Evolutionary conservation across 2,888 invertebrate species (phyloP).

Genomic region (Drosophila paramelanica): DNA sequence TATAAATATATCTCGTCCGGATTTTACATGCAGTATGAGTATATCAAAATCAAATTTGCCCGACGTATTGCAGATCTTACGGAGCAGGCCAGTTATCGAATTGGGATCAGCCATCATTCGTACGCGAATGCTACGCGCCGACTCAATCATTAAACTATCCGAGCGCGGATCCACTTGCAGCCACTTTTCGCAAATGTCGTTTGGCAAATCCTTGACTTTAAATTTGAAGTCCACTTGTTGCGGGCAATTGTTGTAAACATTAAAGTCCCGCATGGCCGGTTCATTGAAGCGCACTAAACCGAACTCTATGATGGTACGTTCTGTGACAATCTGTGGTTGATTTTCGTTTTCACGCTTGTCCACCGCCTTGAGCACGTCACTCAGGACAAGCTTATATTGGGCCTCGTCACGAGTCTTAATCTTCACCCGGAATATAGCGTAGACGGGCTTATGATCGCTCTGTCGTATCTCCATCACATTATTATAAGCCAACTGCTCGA

Average conservation of each 20-base stretch:
- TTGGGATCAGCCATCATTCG: constrained; percentile 94
- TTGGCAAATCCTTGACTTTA: constrained; percentile 90
- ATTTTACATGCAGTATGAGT: constrained; percentile 96
- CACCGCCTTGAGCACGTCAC: constrained; percentile 97
- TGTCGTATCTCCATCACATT: constrained; percentile 93
- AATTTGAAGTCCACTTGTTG: constrained; percentile 97
- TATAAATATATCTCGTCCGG: constrained; percentile 98
- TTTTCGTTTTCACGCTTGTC: constrained; percentile 99
- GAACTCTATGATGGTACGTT: constrained; percentile 94
- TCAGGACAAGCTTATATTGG: constrained; percentile 95
- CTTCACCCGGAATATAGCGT: constrained; percentile 92
- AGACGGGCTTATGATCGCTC: constrained; percentile 99
- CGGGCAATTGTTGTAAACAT: constrained; percentile 96
- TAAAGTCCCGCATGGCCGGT: constrained; percentile 91
- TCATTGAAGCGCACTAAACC: constrained; percentile 94
- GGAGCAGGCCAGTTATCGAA: constrained; percentile 92
- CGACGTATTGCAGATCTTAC: constrained; percentile 86
- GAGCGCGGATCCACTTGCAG: constrained; percentile 93
- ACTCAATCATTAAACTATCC: constrained; percentile 91
- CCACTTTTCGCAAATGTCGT: constrained; percentile 97
- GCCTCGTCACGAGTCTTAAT: constrained; percentile 94
- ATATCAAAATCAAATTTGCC: constrained; percentile 89
- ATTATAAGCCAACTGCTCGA: constrained; percentile 91
- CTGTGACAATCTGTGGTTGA: constrained; percentile 95
- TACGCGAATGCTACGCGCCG: constrained; percentile 94